Evolutionary conservation across 2,113 vertebrate species (phyloP), one percentile per base, ranked within the genome.

Genomic region (Eubucco bourcierii): DNA sequence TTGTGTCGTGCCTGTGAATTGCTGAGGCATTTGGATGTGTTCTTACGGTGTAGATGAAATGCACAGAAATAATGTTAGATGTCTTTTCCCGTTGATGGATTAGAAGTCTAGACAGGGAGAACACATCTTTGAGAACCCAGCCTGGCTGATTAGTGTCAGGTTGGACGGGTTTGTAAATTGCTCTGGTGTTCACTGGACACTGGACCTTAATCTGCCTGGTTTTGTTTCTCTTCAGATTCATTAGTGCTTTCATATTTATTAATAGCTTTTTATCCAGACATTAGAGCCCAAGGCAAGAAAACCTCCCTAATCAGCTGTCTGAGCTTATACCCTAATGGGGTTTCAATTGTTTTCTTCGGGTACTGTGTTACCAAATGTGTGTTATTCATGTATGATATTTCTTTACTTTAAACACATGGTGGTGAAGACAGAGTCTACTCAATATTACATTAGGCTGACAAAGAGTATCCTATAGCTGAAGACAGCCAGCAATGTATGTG

Each of bases 21-120:
- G 83, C 82, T 72, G 75, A 80, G 93, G 87, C 76, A 39, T 70
- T 85, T 47, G 66, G 85, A 90, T 90, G 68, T 66, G 39, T 92
- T 96, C 95, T 90, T 95, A 61, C 25, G 15, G 68, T 87, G 65
- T 78, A 11, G 34, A 58, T 93, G 92, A 73, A 87, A 87, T 1
- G 9, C 84, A 80, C 91, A 94, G 86, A 95, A 96, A 85, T 95
- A 95, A 95, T 78, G 58, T 80, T 90, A 70, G 85, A 73, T 91
- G 77, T 94, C 91, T 95, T 95, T 94, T 95, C 81, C 65, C 84
- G 63, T 29, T 88, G 92, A 70, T 2, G 76, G 95, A 94, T 96
- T 97, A 97, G 66, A 41, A 94, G 94, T 97, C 95, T 96, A 95
- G 96, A 97, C 92, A 23, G 85, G 75, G 84, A 92, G 91, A 87